Evolutionary conservation across 2,797 vertebrate species (phyloP), one percentile per base, ranked within the genome.

Genomic region (Anisognathus igniventris): DNA sequence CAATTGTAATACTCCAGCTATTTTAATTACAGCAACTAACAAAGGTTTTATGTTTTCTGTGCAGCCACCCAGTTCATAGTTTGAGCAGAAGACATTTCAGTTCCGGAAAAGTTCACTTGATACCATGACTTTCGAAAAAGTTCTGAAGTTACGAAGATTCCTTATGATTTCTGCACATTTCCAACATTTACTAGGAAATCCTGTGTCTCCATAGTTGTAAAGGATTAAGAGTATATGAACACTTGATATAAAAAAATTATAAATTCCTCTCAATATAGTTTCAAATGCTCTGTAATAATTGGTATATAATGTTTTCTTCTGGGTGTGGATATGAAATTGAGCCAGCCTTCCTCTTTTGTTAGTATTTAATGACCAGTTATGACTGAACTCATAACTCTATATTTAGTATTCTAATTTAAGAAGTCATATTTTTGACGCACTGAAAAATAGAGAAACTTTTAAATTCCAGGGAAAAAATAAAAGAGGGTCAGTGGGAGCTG

Each of bases 371-470:
- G 37, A 24, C 14, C 80, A 84, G 14, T 72, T 92, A 62, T 37
- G 54, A 54, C 53, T 64, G 48, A 92, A 79, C 12, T 85, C 56
- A 62, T 70, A 76, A 82, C 6, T 53, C 44, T 90, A 48, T 87
- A 87, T 82, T 92, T 91, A 87, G 66, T 35, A 47, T 51, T 95
- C 71, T 85, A 89, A 81, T 70, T 93, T 82, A 91, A 50, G 85
- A 79, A 62, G 28, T 33, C 47, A 37, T 28, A 44, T 58, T 91
- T 81, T 58, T 79, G 5, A 89, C 87, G 68, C 51, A 73, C 0
- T 58, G 47, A 31, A 85, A 87, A 31, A 75, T 17, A 47, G 0
- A 74, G 45, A 50, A 87, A 54, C 21, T 40, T 84, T 53, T 57
- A 30, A 57, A 56, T 77, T 88, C 51, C 30, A 42, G n/a, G 5